phyloP scores from a whole-genome alignment of 2,113 vertebrate genomes.

The Platysternon megacephalum region DNA sequence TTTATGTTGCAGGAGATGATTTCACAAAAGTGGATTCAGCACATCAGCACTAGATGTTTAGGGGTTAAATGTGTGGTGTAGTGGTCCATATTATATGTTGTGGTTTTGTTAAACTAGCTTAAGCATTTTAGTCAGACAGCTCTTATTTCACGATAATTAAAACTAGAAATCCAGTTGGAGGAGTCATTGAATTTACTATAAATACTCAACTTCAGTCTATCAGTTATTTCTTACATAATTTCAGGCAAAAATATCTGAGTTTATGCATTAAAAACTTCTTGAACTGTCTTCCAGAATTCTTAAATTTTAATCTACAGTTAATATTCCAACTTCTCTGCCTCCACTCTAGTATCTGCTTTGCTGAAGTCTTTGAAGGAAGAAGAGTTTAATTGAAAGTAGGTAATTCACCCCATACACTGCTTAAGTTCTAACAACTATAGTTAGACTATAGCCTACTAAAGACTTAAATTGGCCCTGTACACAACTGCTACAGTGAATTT shows the following conservation, averaged over 20 bases:
- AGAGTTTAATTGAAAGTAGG: not conserved
- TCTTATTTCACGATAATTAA: not conserved
- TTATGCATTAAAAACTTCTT: not conserved
- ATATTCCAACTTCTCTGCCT: not conserved
- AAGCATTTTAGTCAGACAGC: not conserved
- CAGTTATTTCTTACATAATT: not conserved
- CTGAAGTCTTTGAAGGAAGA: not conserved
- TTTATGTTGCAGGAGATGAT: not conserved
- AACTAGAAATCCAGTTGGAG: not conserved
- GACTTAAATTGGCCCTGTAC: not conserved
- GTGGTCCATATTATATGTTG: rapidly evolving
- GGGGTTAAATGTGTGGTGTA: not conserved
- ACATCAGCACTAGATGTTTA: not conserved
- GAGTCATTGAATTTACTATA: not conserved
- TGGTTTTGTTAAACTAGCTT: not conserved
- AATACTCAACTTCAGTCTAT: not conserved
- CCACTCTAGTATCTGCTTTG: not conserved
- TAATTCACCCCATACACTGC: not conserved
- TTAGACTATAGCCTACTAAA: not conserved
- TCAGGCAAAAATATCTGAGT: not conserved
- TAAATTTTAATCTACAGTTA: not conserved
- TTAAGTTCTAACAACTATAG: not conserved
- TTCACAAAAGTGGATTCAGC: not conserved
- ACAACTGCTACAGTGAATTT: not conserved
- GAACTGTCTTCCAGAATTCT: not conserved